These are phyloP conservation scores for Euphydryas editha DNA, from an alignment of 2,888 invertebrate genomes.

Conservation along the genomic window DNA sequence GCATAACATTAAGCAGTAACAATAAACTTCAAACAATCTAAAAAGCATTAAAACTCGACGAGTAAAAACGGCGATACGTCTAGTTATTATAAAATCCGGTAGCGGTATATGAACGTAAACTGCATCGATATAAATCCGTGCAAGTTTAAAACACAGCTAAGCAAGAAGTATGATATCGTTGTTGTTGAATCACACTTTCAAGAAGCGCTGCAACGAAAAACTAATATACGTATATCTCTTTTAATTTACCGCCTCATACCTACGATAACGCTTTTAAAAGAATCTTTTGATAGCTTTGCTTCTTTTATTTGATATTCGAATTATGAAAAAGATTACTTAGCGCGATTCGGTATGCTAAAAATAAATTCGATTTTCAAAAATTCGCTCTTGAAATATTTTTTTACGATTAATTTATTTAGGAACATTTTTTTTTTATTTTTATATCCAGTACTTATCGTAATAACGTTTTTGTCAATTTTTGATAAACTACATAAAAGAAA, in stretches of 20 bases:
- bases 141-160: slow-evolving; percentile 60
- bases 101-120: slow-evolving; percentile 43
- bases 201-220: slow-evolving; percentile 11
- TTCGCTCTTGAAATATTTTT: not conserved
- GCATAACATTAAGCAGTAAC: no score
- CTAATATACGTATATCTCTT: slow-evolving; percentile 3
- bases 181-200: slow-evolving; percentile 19
- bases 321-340: no score
- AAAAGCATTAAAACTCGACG: no score
- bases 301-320: not conserved
- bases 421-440: not conserved
- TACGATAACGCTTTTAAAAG: not conserved
- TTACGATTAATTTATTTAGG: no score
- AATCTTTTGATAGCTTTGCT: not conserved
- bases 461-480: no score
- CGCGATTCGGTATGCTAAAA: not conserved
- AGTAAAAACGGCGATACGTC: no score
- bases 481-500: no score
- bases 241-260: slow-evolving; percentile 5
- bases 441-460: no score
- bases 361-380: not conserved
- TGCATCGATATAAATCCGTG: slow-evolving; percentile 62
- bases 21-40: no score
- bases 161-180: slow-evolving; percentile 62
- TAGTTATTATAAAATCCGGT: not conserved